Conservation (phyloP, 2,113 vertebrate species). For the Calidris pugnax region DNA sequence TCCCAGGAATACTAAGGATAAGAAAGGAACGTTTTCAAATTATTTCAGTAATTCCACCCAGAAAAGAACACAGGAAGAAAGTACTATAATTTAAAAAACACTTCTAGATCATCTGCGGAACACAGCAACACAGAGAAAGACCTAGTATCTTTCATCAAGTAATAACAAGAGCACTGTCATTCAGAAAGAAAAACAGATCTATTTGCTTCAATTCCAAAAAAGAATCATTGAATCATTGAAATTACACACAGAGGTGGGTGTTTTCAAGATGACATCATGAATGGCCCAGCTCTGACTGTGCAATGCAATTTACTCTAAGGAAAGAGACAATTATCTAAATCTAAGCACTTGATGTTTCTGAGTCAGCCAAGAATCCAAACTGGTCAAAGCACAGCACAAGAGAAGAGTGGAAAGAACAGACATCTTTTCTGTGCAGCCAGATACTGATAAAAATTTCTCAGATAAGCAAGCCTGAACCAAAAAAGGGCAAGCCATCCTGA, state of each 20-base stretch:
- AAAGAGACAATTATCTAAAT: constrained; percentile 20
- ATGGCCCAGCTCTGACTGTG: not conserved
- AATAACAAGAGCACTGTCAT: not conserved
- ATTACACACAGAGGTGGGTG: not conserved
- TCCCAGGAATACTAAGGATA: not conserved
- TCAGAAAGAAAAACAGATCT: not conserved
- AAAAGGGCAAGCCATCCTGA: not conserved
- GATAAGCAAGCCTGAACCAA: not conserved
- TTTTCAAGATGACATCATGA: constrained; percentile 15
- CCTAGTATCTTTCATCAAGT: not conserved
- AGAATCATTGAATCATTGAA: not conserved
- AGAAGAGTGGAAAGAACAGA: not conserved
- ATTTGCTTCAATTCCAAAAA: not conserved
- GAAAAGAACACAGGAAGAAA: not conserved
- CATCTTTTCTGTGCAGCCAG: not conserved
- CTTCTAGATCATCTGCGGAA: not conserved
- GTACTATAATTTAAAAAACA: not conserved
- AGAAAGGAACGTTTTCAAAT: not conserved
- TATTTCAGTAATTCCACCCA: not conserved
- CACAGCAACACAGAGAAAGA: not conserved
- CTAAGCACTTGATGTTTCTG: not conserved
- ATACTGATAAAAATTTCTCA: not conserved
- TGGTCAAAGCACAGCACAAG: not conserved
- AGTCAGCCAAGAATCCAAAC: not conserved
- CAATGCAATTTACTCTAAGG: constrained; percentile 3